Conservation (phyloP, 2,888 invertebrate genomes). For the Candidula unifasciata region DNA sequence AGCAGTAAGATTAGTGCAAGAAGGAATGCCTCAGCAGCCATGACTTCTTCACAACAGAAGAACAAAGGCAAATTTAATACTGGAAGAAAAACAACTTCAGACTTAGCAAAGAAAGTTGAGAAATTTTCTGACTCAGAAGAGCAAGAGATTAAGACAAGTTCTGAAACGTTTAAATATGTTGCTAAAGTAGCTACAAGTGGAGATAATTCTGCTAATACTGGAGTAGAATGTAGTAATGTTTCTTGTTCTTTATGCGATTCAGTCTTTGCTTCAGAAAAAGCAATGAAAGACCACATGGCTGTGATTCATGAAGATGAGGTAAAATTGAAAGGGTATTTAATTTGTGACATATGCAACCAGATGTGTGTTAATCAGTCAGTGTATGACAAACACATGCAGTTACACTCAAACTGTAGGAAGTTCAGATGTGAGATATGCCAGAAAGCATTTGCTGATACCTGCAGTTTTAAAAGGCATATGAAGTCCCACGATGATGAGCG, state of each 20-base stretch:
- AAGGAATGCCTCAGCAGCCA: neutral
- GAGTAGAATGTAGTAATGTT: neutral
- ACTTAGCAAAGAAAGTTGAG: neutral
- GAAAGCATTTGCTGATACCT: constrained; percentile 40
- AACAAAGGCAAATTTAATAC: neutral
- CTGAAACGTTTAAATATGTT: neutral
- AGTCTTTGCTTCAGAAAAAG: neutral
- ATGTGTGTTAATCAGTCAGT: constrained; percentile 30
- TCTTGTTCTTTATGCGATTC: neutral
- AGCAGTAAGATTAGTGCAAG: neutral
- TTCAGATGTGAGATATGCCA: constrained; percentile 44
- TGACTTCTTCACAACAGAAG: neutral
- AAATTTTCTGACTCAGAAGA: neutral
- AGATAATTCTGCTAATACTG: neutral
- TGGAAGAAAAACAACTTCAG: neutral
- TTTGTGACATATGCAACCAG: constrained; percentile 33
- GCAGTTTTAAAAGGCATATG: constrained; percentile 45
- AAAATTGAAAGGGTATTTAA: neutral
- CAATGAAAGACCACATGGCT: constrained; percentile 21
- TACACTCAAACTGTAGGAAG: constrained; percentile 27
- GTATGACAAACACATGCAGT: constrained; percentile 44
- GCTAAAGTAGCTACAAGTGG: neutral
- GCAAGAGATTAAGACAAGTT: neutral
- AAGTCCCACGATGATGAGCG: constrained; percentile 42
- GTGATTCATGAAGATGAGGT: neutral